Evolutionary conservation across 2,797 vertebrate genomes (phyloP).

Genomic region (Onychomys leucogaster): DNA sequence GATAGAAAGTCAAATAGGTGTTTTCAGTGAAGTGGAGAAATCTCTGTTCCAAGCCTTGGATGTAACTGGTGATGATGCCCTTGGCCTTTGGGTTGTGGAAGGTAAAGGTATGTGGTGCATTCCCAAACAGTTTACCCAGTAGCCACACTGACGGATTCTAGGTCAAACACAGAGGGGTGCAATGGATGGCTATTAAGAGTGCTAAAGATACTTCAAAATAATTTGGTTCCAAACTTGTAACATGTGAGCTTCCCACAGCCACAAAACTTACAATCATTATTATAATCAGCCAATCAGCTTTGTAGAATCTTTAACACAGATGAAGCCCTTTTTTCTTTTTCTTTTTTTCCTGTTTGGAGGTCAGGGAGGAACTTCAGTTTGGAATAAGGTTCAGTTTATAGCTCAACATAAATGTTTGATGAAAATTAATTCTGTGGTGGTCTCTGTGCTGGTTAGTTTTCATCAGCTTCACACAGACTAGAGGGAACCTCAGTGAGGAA

Average conservation of each 20-base stretch:
- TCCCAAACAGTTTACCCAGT: background rate
- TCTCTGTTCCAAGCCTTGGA: fast-evolving
- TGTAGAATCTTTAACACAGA: background rate
- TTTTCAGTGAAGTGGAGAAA: background rate
- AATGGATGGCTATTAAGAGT: background rate
- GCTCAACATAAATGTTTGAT: background rate
- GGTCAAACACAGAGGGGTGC: background rate
- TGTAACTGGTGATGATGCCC: background rate
- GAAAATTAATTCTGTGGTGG: background rate
- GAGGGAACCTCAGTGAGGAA: background rate
- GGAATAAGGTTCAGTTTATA: background rate
- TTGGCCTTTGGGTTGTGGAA: background rate
- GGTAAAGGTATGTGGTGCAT: background rate
- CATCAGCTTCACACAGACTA: background rate
- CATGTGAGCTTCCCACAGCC: background rate
- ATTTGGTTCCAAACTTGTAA: background rate
- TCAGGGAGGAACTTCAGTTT: background rate
- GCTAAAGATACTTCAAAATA: background rate
- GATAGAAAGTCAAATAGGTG: background rate
- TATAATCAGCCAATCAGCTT: background rate
- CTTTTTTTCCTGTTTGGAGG: no score
- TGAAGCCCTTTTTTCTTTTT: background rate
- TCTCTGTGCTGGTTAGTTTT: background rate
- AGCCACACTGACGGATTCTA: background rate
- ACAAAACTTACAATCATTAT: background rate